phyloP scores from a whole-genome alignment of 2,797 vertebrate genomes.

The Petrocephalus sullivani region DNA sequence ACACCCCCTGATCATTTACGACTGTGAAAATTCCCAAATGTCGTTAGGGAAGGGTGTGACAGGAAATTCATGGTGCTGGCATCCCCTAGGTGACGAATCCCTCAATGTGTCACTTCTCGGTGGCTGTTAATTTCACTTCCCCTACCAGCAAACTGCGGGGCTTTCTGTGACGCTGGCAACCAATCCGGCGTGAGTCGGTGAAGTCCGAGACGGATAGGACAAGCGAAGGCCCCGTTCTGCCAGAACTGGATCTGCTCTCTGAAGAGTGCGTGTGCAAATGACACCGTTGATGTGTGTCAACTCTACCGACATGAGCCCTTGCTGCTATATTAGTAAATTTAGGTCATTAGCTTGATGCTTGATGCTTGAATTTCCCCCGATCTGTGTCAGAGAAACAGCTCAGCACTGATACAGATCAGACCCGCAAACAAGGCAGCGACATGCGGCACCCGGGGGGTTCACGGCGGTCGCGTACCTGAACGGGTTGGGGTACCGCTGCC shows the following conservation, averaged over 20 bases:
- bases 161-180: neutral
- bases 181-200: neutral
- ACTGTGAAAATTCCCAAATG: neutral
- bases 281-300: neutral
- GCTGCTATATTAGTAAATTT: neutral
- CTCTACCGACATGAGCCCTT: neutral
- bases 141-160: neutral
- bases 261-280: neutral
- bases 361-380: neutral
- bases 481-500: constrained; percentile 70
- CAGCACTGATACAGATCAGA: neutral
- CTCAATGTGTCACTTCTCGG: neutral
- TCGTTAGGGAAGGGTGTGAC: neutral
- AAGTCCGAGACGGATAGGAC: neutral
- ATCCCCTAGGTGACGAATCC: neutral
- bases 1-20: neutral
- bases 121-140: neutral
- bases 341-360: neutral
- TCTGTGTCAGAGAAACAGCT: neutral
- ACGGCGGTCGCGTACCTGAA: constrained; percentile 55
- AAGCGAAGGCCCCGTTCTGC: neutral
- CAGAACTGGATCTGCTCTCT: neutral
- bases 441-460: no score
- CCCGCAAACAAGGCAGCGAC: neutral
- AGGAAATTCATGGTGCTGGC: neutral